Base-by-base conservation (phyloP, 2,888 invertebrate genomes). In the Creontiades dilutus region DNA sequence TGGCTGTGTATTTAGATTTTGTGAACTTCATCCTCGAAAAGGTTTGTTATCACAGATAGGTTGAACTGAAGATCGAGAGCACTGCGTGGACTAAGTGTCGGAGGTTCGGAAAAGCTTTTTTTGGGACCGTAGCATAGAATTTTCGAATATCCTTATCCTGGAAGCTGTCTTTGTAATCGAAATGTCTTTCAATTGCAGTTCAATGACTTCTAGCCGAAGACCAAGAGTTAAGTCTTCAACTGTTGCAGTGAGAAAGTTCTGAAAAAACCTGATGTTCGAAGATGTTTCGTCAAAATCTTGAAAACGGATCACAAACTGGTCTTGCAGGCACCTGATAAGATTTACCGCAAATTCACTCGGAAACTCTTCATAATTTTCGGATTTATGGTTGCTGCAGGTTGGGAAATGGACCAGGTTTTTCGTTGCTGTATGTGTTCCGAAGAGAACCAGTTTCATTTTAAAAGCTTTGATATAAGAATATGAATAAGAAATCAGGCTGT, bases 291-390 rank as follows among this genome's bases (percentile, higher is more conserved):
- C 57, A 37, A 4, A 37, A 37, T 19, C 11, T 75, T 11, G 75
- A 75, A 75, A 19, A 27, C 28, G 4, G 82, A 14, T 23, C 82
- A 52, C 82, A 52, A 82, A 82, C 78, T 78, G 78, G 47, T 78
- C 78, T 46, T 14, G 78, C 68, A 68, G 68, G 23, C 68, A 68
- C 68, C 19, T 23, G 68, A 68, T 68, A 68, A 68, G 3, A 68
- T 68, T 68, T 68, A 68, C 68, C 23, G 68, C 78, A 46, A 78
- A 78, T 78, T 78, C 78, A 78, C 47, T 78, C n/a, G 46, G 78
- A 37, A 78, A 46, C 78, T 78, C 46, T 78, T 47, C 78, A 78
- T 78, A 46, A 68, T 68, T 68, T 68, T 23, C 68, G 68, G 68
- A 68, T 68, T 68, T 68, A 7, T 23, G 19, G 9, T 12, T 68